These are phyloP conservation scores for Malaclemys terrapin DNA, from an alignment of 2,113 vertebrate species.

Conservation along the genomic window DNA sequence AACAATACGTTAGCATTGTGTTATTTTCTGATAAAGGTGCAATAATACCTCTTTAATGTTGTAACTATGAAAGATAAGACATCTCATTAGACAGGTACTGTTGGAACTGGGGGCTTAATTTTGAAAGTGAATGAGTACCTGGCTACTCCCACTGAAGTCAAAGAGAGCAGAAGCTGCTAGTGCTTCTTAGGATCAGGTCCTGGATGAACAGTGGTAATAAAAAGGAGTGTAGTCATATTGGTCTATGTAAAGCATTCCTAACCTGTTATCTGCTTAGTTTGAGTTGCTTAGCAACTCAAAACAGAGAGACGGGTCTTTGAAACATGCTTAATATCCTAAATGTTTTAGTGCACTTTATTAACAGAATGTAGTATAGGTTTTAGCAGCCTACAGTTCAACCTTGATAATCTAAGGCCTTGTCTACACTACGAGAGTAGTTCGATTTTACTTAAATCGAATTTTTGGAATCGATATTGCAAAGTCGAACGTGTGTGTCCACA, in stretches of 20 bases:
- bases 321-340: background rate
- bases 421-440: too few relatives aligned
- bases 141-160: too few relatives aligned
- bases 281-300: too few relatives aligned
- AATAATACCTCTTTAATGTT: background rate
- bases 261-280: background rate
- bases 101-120: background rate
- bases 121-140: background rate
- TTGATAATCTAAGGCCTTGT: background rate
- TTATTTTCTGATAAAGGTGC: background rate
- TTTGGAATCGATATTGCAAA: too few relatives aligned
- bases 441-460: too few relatives aligned
- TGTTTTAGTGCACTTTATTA: background rate
- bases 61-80: background rate
- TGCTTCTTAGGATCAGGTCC: too few relatives aligned
- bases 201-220: too few relatives aligned
- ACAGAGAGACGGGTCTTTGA: too few relatives aligned
- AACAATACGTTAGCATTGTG: background rate
- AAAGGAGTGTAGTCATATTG: too few relatives aligned
- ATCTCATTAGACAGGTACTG: background rate
- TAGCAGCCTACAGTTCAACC: background rate
- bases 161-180: too few relatives aligned
- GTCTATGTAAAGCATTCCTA: too few relatives aligned
- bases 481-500: too few relatives aligned
- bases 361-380: background rate